Percentiles rank a stretch among this genome's conserved stretches.
These are phyloP conservation scores for Alentia gelatinosa DNA, from an alignment of 2,888 invertebrate genomes.

Conservation along the genomic window DNA sequence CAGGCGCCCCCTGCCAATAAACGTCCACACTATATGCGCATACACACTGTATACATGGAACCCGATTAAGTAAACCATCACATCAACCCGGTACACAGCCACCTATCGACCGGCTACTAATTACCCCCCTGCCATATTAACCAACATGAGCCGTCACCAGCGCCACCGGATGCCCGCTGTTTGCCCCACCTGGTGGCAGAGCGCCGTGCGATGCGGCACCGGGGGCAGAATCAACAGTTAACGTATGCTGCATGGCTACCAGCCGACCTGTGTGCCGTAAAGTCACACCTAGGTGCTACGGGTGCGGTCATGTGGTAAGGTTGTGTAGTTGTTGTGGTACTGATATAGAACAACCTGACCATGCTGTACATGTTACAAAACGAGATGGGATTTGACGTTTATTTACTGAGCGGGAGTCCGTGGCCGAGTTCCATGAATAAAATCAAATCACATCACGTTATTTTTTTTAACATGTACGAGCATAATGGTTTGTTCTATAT, in stretches of 20 bases:
- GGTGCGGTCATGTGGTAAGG: neutral
- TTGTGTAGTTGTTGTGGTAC: neutral
- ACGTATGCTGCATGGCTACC: constrained; percentile 2
- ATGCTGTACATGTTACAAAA: no score
- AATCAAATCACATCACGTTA: no score
- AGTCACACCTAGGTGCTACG: neutral
- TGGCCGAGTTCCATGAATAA: no score
- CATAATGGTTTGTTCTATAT: no score
- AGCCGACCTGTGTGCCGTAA: no score
- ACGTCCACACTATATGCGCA: no score
- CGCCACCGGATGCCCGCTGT: neutral
- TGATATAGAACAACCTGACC: no score
- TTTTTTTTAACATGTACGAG: no score
- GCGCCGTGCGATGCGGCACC: neutral
- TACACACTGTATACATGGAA: neutral
- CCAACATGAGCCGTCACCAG: neutral
- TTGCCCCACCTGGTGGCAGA: neutral
- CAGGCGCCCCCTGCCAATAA: no score
- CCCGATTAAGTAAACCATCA: neutral
- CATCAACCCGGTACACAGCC: neutral
- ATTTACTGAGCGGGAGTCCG: no score
- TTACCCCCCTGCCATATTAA: neutral
- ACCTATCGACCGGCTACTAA: neutral
- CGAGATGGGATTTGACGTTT: no score
- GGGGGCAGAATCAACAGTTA: neutral